Evolutionary conservation across 2,888 invertebrate genomes (phyloP), one percentile per base, ranked within the genome.

Genomic region (Neoascia interrupta): DNA sequence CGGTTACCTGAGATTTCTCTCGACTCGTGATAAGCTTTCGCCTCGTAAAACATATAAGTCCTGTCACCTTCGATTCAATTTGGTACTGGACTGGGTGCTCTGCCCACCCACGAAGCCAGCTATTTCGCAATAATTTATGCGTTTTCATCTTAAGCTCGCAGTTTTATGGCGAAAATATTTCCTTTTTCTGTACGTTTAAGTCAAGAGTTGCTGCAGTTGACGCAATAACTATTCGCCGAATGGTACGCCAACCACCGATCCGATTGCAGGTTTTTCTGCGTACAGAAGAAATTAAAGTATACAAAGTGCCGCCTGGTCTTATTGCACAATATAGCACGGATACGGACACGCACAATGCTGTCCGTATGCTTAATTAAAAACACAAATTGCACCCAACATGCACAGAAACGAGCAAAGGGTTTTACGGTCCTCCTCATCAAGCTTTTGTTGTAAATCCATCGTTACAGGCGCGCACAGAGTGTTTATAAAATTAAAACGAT

Each of bases 301-400:
- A 43, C 15, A 21, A 58, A 49, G 21, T 53, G 47, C 47, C 47
- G 37, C 34, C 45, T 45, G 13, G n/a, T n/a, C n/a, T 5, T 8
- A 72, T 72, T 61, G 60, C 63, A 64, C 49, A 64, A 54, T 54
- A 23, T 16, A 16, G 6, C 26, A 60, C 51, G 41, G 28, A 19
- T 1, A 47, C 60, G 34, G 26, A 58, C 21, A 41, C 53, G 45
- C 53, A 26, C 41, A 18, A 43, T 19, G 43, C 36, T 37, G 28
- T 61, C 36, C 45, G 53, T 53, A 49, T 47, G 19, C 16, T 19
- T 37, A 70, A 70, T 49, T 56, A 63, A 56, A 72, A n/a, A n/a
- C n/a, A 63, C 21, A 23, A 49, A 63, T 26, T 43, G 18, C 56
- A 45, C 21, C 21, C 49, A 23, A 43, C 13, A 6, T 2, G 1